Conservation (phyloP, 2,113 vertebrate species). For the Chaenocephalus aceratus region DNA sequence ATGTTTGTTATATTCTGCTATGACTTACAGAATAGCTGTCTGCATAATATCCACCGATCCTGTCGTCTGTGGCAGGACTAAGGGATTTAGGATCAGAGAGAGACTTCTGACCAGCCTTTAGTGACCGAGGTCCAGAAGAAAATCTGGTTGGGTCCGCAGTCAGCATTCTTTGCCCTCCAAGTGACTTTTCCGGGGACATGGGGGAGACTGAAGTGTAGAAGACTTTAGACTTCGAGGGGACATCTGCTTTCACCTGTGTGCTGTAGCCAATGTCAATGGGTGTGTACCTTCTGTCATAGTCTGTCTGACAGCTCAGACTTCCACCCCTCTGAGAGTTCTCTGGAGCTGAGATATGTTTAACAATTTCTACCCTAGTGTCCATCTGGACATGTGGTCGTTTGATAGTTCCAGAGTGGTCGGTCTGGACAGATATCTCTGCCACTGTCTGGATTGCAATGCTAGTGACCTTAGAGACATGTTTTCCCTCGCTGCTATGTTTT, state of each 20-base stretch:
- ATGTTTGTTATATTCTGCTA: conserved; percentile 26
- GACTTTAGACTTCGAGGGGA: conserved; percentile 91
- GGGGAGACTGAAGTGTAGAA: conserved; percentile 94
- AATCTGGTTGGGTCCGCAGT: conserved; percentile 90
- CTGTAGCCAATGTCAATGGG: conserved; percentile 93
- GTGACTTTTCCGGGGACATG: conserved; percentile 90
- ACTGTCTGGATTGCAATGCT: conserved; percentile 98
- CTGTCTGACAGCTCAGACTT: conserved; percentile 95
- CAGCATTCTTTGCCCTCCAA: conserved; percentile 91
- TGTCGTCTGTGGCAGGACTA: conserved; percentile 94
- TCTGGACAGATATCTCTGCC: conserved; percentile 98
- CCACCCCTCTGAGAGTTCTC: conserved; percentile 94
- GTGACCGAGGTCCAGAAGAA: conserved; percentile 91
- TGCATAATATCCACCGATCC: conserved; percentile 91
- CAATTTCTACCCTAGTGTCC: conserved; percentile 95
- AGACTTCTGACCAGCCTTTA: conserved; percentile 94
- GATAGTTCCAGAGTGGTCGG: conserved; percentile 94
- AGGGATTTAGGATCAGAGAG: conserved; percentile 96
- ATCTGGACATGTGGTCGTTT: conserved; percentile 88
- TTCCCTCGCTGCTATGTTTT: conserved; percentile 89
- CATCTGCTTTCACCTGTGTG: conserved; percentile 90
- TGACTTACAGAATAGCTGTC: conserved; percentile 94
- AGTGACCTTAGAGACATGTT: conserved; percentile 92
- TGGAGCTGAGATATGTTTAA: conserved; percentile 96
- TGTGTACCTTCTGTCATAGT: conserved; percentile 91